Evolutionary conservation across 2,113 vertebrate species (phyloP).

Genomic region (Puma concolor): DNA sequence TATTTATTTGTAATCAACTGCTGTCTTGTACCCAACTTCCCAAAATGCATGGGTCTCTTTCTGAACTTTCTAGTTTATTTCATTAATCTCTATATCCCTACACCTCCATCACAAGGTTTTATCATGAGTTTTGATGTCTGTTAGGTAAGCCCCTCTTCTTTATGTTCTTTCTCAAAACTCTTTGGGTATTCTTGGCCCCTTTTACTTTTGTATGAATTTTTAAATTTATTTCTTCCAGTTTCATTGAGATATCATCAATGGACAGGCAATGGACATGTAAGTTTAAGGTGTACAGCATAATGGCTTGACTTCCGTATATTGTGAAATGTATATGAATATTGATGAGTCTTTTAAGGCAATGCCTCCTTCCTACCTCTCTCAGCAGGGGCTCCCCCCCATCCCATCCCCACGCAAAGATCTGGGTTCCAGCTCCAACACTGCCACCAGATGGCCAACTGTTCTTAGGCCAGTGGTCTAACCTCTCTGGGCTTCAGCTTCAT

Average conservation of each 20-base stretch:
- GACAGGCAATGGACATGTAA: not conserved
- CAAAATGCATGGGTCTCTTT: not conserved
- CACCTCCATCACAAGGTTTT: not conserved
- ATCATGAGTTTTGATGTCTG: not conserved
- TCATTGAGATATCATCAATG: not conserved
- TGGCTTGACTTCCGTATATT: not conserved
- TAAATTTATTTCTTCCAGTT: not conserved
- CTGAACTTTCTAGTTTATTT: slow-evolving; percentile 29
- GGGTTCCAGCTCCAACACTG: not conserved
- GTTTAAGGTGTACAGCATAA: not conserved
- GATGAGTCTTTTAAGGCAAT: not conserved
- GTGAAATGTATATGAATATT: not conserved
- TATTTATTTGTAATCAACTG: not conserved
- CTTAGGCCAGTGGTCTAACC: not conserved
- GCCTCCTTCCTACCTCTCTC: not conserved
- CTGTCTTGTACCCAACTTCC: not conserved
- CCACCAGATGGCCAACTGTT: not conserved
- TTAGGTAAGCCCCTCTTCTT: not conserved
- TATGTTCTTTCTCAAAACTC: not conserved
- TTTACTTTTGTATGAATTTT: not conserved
- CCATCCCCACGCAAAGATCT: not conserved
- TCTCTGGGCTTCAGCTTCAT: not conserved
- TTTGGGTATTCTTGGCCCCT: not conserved
- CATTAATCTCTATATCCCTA: not conserved
- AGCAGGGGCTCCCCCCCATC: not conserved